Conservation (phyloP, 2,113 vertebrate species). For the Paratilapia polleni region DNA sequence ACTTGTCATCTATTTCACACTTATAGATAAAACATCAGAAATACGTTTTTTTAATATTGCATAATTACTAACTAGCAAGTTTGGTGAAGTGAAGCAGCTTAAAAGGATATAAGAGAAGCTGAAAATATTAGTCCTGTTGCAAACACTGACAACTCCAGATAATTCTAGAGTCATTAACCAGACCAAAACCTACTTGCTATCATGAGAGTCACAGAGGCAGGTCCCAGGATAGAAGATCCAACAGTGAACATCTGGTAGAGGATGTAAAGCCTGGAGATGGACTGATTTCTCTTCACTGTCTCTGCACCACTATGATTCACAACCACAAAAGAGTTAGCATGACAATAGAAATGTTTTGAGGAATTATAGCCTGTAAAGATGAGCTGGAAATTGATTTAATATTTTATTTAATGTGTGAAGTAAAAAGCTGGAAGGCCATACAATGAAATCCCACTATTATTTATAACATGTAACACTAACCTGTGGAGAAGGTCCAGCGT, state of each 20-base stretch:
- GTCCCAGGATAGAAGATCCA: slow-evolving; percentile 84
- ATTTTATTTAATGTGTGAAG: neutral
- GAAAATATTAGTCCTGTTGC: neutral
- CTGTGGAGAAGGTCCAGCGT: slow-evolving; percentile 83
- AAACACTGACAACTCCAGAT: neutral
- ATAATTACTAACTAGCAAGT: too few relatives aligned
- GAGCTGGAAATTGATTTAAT: neutral
- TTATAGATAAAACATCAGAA: neutral
- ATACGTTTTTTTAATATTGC: too few relatives aligned
- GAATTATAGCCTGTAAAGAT: neutral
- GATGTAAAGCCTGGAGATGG: slow-evolving; percentile 83
- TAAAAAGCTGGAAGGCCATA: neutral
- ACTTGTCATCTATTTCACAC: neutral
- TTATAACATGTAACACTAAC: slow-evolving; percentile 10
- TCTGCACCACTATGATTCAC: slow-evolving; percentile 64
- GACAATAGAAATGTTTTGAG: neutral
- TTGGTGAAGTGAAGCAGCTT: neutral
- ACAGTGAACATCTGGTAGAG: slow-evolving; percentile 85
- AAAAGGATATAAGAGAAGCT: neutral
- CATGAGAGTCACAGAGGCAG: slow-evolving; percentile 85
- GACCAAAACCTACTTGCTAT: slow-evolving; percentile 77
- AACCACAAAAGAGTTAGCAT: slow-evolving; percentile 4
- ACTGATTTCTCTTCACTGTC: slow-evolving; percentile 81
- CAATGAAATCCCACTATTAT: neutral
- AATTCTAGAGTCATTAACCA: neutral